Evolutionary conservation across 2,888 invertebrate genomes (phyloP), one percentile per base, ranked within the genome.

Genomic region (Drosophila atripex): DNA sequence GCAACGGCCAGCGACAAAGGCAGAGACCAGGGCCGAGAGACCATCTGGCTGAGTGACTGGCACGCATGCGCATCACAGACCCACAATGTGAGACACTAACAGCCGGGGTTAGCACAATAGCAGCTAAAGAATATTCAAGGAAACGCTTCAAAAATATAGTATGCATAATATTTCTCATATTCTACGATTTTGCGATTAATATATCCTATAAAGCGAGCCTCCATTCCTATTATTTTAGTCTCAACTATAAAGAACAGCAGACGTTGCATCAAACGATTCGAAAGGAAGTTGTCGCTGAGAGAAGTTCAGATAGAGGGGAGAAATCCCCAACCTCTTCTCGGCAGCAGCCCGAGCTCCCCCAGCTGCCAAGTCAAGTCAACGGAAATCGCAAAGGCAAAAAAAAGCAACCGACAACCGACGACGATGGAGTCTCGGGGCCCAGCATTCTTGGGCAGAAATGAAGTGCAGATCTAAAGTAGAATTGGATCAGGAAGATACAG

Each of bases 351-450:
- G 51, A 51, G 63, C 68, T 63, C 64, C 70, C 63, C 54, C 71
- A 54, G 69, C 71, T 51, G 71, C 39, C 21, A 23, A 23, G 28
- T 1, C 28, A 49, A 80, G 82, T 82, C 85, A 75, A 73, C 86
- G 83, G 83, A 84, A 84, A 88, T 84, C 77, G 83, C 83, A 77
- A 77, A 75, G 68, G 77, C 70, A 79, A 71, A 18, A 18, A 80
- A 35, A 78, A 73, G 68, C 76, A 70, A 84, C 78, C 68, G 75
- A 73, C 68, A 71, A 64, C 54, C 41, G 41, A 43, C 38, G 39
- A 71, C 39, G 54, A 28, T 56, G 43, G 53, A 32, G 43, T 11
- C 18, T 16, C 9, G 12, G 18, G 71, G 65, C 68, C 60, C 76
- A 71, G 78, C 64, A 80, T 86, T 80, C 87, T 80, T 77, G 60